Percentiles rank a stretch among this genome's conserved stretches.
Evolutionary conservation across 2,797 vertebrate species (phyloP).

Genomic region (Micromesistius poutassou): DNA sequence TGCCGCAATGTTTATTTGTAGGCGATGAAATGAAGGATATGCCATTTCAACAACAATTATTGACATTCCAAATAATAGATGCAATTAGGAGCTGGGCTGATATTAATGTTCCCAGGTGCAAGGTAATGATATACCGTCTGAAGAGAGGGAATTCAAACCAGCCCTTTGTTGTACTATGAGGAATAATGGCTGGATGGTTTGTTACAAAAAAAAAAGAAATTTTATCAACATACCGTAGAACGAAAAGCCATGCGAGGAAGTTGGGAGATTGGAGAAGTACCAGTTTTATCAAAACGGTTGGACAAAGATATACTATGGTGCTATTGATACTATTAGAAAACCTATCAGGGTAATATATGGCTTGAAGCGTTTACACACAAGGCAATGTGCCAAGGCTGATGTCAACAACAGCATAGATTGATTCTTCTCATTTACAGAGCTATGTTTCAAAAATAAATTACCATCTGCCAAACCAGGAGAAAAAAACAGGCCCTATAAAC

Average conservation of each 20-base stretch:
- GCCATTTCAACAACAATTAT: constrained; percentile 39
- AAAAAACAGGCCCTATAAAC: constrained; percentile 10
- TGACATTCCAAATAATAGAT: constrained; percentile 22
- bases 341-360: constrained; percentile 16
- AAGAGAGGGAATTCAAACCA: constrained; percentile 15
- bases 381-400: constrained; percentile 9
- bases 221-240: not conserved
- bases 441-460: constrained; percentile 17
- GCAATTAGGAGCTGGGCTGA: constrained; percentile 3
- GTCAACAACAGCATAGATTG: not conserved
- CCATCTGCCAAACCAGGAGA: constrained; percentile 31
- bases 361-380: constrained; percentile 2
- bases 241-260: not conserved
- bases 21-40: constrained; percentile 37
- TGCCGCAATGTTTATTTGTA: constrained; percentile 25
- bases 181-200: not conserved
- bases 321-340: constrained; percentile 13
- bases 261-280: not conserved
- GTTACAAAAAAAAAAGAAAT: not conserved
- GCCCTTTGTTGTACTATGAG: not conserved
- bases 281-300: constrained; percentile 6
- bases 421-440: not conserved
- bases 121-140: constrained; percentile 31
- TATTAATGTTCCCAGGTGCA: constrained; percentile 13
- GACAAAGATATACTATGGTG: constrained; percentile 15